Evolutionary conservation across 2,113 vertebrate genomes (phyloP).

Genomic region (Channa maculata): DNA sequence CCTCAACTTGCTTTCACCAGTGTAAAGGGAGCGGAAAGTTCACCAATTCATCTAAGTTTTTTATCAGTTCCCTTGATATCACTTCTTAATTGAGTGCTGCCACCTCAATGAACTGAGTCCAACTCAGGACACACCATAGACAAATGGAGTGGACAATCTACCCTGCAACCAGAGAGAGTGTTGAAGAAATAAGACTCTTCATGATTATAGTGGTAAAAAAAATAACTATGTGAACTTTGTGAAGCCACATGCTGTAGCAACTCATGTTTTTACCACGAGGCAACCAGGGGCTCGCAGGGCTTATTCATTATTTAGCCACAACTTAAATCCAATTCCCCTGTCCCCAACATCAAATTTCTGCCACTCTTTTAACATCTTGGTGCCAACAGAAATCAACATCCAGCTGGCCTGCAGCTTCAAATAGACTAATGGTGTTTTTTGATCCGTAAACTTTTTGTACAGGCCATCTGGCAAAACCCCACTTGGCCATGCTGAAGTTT

Average conservation of each 20-base stretch:
- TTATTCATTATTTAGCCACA: constrained; percentile 52
- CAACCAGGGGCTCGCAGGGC: constrained; percentile 1
- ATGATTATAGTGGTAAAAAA: neutral
- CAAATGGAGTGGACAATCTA: neutral
- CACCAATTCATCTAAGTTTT: constrained; percentile 47
- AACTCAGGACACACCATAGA: constrained; percentile 30
- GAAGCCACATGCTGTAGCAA: constrained; percentile 12
- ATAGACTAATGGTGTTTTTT: constrained; percentile 67
- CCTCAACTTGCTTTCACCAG: neutral
- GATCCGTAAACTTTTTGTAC: constrained; percentile 44
- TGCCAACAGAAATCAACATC: constrained; percentile 52
- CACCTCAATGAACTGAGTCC: constrained; percentile 32
- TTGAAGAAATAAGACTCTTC: constrained; percentile 18
- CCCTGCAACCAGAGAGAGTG: no score
- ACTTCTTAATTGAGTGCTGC: constrained; percentile 53
- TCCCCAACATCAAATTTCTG: constrained; percentile 37
- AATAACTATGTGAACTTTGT: constrained; percentile 22
- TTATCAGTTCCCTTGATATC: constrained; percentile 50
- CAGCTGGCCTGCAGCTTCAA: constrained; percentile 57
- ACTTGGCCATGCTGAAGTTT: constrained; percentile 47
- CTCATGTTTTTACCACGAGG: constrained; percentile 37
- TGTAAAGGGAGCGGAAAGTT: constrained; percentile 21
- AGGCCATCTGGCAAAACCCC: constrained; percentile 63
- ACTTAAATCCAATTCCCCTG: constrained; percentile 37
- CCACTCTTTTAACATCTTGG: constrained; percentile 50